Conservation (phyloP, 2,113 vertebrate species). For the Ceyx margarethae region DNA sequence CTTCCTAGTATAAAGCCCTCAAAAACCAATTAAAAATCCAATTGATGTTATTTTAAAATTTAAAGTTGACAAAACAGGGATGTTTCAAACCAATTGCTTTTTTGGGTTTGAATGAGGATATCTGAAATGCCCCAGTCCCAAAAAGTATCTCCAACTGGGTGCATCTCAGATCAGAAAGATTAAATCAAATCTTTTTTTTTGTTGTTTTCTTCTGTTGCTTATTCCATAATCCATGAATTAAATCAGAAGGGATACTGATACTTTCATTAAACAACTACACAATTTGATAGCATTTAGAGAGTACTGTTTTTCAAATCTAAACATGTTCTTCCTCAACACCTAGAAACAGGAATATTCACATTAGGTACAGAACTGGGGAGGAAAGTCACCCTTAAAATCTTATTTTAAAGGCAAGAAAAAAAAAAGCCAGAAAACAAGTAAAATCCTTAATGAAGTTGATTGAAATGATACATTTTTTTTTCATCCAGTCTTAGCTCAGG, state of each 20-base stretch:
- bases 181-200: neutral
- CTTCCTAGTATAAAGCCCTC: neutral
- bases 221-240: neutral
- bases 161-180: neutral
- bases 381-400: neutral
- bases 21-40: neutral
- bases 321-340: neutral
- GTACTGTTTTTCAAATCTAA: neutral
- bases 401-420: neutral
- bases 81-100: neutral
- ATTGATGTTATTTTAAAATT: neutral
- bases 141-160: neutral
- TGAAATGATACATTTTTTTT: conserved; percentile 7
- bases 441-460: conserved; percentile 5
- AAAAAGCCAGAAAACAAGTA: neutral
- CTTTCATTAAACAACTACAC: neutral
- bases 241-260: neutral
- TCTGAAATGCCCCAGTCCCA: neutral
- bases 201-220: neutral
- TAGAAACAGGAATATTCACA: neutral
- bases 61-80: neutral
- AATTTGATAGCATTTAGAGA: neutral
- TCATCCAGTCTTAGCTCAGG: neutral
- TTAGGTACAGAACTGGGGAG: neutral
- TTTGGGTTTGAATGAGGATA: neutral